A percentile compares a stretch with the other conserved stretches of the same genome.
These are phyloP conservation scores for Callipepla squamata DNA, from an alignment of 2,113 vertebrate species.

Conservation along the genomic window DNA sequence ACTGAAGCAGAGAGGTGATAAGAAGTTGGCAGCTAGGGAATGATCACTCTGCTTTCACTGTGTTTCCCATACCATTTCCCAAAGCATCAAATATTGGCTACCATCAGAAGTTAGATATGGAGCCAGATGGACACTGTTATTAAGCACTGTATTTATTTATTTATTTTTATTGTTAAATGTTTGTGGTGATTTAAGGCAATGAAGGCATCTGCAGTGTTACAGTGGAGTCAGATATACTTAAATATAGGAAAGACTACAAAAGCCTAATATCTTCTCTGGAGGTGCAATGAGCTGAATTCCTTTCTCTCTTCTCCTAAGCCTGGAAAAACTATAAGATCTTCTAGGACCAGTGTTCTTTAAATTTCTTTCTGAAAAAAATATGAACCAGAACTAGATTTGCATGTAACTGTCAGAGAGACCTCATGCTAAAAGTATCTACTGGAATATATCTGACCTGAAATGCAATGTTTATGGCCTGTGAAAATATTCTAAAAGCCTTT, in stretches of 20 bases:
- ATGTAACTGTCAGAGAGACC: not conserved
- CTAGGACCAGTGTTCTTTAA: not conserved
- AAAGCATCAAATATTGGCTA: not conserved
- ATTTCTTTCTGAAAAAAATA: not conserved
- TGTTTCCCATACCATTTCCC: not conserved
- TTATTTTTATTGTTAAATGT: not conserved
- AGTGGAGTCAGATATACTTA: not conserved
- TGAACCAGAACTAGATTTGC: not conserved
- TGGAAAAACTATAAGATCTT: not conserved
- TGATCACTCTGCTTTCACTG: accelerated
- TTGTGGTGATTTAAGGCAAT: not conserved
- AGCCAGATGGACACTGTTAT: not conserved
- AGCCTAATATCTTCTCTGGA: not conserved
- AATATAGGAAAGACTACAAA: not conserved
- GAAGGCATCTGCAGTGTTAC: not conserved
- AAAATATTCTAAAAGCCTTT: not conserved
- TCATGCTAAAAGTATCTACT: not conserved
- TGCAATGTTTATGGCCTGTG: not conserved
- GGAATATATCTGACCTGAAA: not conserved
- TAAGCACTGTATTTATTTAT: not conserved
- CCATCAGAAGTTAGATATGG: accelerated
- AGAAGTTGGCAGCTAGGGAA: not conserved
- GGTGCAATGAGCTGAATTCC: not conserved
- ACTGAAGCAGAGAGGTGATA: not conserved
- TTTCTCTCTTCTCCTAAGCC: not conserved